These are phyloP conservation scores for Hylaeus volcanicus DNA, from an alignment of 1,140 invertebrate genomes.

Conservation along the genomic window DNA sequence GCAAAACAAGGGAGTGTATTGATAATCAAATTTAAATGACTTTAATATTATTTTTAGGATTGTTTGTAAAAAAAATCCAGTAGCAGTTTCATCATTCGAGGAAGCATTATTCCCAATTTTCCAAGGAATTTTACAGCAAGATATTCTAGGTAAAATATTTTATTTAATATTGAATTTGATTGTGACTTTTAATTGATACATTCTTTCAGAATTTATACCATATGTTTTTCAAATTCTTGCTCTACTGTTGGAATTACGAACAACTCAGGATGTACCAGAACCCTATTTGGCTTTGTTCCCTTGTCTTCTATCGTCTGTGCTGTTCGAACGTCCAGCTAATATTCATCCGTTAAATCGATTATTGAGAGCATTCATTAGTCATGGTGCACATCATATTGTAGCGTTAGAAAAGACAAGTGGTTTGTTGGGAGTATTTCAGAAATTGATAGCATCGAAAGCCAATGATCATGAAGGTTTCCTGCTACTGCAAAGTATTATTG, in stretches of 20 bases:
- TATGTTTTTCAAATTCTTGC: conserved; percentile 99
- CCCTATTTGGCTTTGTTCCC: conserved; percentile 95
- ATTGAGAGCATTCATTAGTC: conserved; percentile 91
- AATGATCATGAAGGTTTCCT: conserved; percentile 98
- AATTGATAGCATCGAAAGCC: conserved; percentile 95
- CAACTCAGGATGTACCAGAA: conserved; percentile 83
- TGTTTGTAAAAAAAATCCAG: conserved; percentile 90
- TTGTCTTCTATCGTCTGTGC: conserved; percentile 90
- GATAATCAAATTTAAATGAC: not conserved
- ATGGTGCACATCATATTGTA: conserved; percentile 88
- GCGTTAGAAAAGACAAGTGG: conserved; percentile 87
- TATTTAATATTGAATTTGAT: conserved; percentile 5
- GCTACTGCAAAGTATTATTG: conserved; percentile 91
- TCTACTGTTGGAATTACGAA: conserved; percentile 92
- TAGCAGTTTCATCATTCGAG: conserved; percentile 94
- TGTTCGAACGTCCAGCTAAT: conserved; percentile 96
- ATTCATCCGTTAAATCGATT: conserved; percentile 94
- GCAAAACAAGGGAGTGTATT: not conserved
- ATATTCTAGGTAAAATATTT: conserved; percentile 87
- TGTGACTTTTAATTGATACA: not conserved
- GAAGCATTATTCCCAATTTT: conserved; percentile 95
- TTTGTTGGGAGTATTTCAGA: conserved; percentile 97
- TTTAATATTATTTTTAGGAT: conserved; percentile 81
- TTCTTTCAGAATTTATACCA: conserved; percentile 93
- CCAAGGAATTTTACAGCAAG: conserved; percentile 94